Percentiles rank a stretch among this genome's conserved stretches.
Conservation (phyloP, 1,140 invertebrate species). For the Caenorhabditis latens region DNA sequence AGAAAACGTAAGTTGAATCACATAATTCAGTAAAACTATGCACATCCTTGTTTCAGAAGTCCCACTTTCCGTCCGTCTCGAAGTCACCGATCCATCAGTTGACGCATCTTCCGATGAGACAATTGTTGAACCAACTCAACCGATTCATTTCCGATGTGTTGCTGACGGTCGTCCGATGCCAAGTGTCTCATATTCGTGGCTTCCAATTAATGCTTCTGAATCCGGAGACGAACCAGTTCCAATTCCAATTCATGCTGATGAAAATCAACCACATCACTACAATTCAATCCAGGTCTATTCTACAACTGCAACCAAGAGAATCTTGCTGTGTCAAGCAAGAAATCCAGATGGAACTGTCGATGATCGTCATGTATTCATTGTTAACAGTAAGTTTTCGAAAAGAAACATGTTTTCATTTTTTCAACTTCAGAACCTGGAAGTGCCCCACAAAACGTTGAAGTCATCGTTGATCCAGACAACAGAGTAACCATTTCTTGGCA, state of each 20-base stretch:
- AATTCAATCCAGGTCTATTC: constrained; percentile 71
- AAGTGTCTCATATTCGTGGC: constrained; percentile 75
- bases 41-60: constrained; percentile 70
- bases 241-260: constrained; percentile 65
- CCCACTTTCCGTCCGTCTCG: constrained; percentile 71
- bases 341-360: constrained; percentile 75
- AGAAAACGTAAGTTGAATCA: constrained; percentile 71
- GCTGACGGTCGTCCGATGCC: constrained; percentile 74
- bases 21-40: neutral
- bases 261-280: constrained; percentile 71
- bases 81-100: constrained; percentile 70
- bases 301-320: constrained; percentile 70
- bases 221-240: constrained; percentile 73
- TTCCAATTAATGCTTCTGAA: constrained; percentile 72
- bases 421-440: constrained; percentile 72
- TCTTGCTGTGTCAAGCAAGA: constrained; percentile 75
- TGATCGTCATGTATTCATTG: constrained; percentile 71
- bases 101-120: constrained; percentile 66
- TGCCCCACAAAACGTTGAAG: constrained; percentile 68
- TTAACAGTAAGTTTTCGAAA: constrained; percentile 67
- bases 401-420: neutral
- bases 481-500: constrained; percentile 74
- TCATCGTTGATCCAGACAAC: constrained; percentile 75
- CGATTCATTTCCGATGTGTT: constrained; percentile 75
- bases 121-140: constrained; percentile 72